Evolutionary conservation across 2,797 vertebrate species (phyloP).

Genomic region (Chanos chanos): DNA sequence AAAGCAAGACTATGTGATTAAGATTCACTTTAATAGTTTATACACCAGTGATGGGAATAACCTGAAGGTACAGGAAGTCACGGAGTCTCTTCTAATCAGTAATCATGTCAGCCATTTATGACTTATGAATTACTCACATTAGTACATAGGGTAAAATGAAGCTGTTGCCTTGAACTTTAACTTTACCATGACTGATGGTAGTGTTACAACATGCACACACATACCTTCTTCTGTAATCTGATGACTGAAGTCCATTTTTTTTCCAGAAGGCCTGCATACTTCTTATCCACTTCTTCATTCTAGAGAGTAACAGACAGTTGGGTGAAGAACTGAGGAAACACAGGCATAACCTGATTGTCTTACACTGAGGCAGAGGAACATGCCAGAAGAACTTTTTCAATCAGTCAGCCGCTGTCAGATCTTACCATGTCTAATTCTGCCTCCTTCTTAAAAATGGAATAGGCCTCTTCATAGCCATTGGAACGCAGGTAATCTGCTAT

Average conservation of each 20-base stretch:
- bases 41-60: no score
- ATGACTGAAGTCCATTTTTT: conserved; percentile 99
- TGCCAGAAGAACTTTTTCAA: not conserved
- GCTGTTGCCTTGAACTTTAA: no score
- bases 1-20: no score
- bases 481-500: conserved; percentile 99
- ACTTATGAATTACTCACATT: no score
- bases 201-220: not conserved
- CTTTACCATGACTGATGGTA: no score
- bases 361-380: not conserved
- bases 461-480: conserved; percentile 97
- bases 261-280: conserved; percentile 98
- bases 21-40: no score
- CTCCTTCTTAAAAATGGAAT: conserved; percentile 99
- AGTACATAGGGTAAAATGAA: no score
- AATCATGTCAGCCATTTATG: no score
- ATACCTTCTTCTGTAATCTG: conserved; percentile 99
- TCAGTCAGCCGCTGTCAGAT: not conserved
- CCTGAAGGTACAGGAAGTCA: no score
- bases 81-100: no score
- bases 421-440: conserved; percentile 97
- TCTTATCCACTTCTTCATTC: conserved; percentile 99
- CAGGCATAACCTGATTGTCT: no score
- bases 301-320: conserved; percentile 49
- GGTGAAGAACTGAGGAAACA: no score